These are phyloP conservation scores for Colletes latitarsis DNA, from an alignment of 1,140 invertebrate genomes.

Conservation along the genomic window DNA sequence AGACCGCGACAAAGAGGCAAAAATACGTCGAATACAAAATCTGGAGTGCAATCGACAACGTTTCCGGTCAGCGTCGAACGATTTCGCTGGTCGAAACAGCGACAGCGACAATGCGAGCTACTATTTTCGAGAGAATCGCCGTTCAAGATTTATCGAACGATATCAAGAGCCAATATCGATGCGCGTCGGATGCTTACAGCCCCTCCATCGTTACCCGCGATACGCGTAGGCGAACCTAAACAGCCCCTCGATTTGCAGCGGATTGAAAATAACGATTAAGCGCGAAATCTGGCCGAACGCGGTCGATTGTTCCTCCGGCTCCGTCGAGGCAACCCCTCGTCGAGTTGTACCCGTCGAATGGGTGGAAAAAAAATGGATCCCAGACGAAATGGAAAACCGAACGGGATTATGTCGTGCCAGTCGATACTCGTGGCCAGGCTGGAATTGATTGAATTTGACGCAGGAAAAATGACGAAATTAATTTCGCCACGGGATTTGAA, in stretches of 20 bases:
- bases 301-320: conserved; percentile 15
- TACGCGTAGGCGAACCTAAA: conserved; percentile 29
- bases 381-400: conserved; percentile 27
- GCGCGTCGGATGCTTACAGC: conserved; percentile 5
- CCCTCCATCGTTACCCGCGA: conserved; percentile 7
- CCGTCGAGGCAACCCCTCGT: background rate
- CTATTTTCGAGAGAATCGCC: conserved; percentile 1
- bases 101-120: background rate
- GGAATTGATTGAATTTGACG: conserved; percentile 37
- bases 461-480: conserved; percentile 39
- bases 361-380: background rate
- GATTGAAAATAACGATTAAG: conserved; percentile 53
- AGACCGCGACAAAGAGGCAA: too few species aligned
- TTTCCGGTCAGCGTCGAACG: background rate
- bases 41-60: too few species aligned
- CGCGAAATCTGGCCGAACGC: conserved; percentile 32
- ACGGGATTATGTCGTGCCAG: conserved; percentile 33
- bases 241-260: conserved; percentile 39
- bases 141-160: conserved; percentile 25
- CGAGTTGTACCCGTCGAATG: background rate
- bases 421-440: background rate
- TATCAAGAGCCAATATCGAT: conserved; percentile 38
- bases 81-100: background rate
- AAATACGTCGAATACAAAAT: too few species aligned
- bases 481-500: conserved; percentile 8